A percentile compares a stretch with the other conserved stretches of the same genome.
phyloP scores from a whole-genome alignment of 2,888 invertebrate genomes.

The Digitonthophagus gazella region DNA sequence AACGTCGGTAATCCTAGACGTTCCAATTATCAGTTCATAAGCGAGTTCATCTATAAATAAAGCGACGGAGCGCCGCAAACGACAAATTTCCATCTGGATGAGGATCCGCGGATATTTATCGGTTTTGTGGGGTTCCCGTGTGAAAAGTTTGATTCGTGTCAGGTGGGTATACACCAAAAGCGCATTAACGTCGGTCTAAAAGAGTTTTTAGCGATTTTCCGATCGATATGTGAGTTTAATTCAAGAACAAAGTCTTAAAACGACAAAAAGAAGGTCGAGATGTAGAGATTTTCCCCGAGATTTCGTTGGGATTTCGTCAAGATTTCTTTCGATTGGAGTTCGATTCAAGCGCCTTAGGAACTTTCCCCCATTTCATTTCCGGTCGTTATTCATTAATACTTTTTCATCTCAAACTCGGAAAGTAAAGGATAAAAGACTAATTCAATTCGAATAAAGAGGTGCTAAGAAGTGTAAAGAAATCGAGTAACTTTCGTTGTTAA shows the following conservation, averaged over 20 bases:
- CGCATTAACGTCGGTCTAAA: background rate
- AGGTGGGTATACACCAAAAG: background rate
- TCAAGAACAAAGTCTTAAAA: background rate
- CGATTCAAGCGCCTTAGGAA: no score
- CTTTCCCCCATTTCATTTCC: background rate
- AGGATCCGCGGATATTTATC: background rate
- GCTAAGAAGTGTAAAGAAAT: background rate
- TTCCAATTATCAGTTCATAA: background rate
- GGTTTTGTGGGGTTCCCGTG: background rate
- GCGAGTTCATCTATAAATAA: background rate
- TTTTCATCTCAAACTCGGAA: background rate
- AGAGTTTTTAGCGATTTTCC: background rate
- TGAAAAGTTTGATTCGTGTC: background rate
- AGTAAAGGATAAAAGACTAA: background rate
- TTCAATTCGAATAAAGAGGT: background rate
- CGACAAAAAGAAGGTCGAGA: background rate
- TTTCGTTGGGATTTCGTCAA: background rate
- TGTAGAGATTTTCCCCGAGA: background rate
- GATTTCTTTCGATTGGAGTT: background rate
- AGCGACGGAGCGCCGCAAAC: no score
- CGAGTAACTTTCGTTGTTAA: background rate
- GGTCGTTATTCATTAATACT: background rate
- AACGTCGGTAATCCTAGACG: background rate
- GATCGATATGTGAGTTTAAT: background rate
- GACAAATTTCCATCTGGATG: no score